Evolutionary conservation across 2,888 invertebrate genomes (phyloP), one percentile per base, ranked within the genome.

Genomic region (Priocnemis perturbator): DNA sequence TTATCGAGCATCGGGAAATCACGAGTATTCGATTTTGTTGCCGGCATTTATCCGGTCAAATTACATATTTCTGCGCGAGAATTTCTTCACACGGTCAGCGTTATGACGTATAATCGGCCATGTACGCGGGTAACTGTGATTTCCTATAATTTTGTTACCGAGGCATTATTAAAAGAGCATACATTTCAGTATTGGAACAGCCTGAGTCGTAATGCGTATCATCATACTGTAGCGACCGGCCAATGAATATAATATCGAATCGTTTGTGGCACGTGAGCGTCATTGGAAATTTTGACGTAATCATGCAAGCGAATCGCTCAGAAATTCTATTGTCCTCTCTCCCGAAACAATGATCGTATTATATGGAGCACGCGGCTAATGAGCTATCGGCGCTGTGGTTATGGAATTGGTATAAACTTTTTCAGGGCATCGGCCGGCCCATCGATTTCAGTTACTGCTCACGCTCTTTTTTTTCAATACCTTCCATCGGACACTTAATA

Each of bases 221-320:
- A 20, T 50, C 7, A n/a, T n/a, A n/a, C 20, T 20, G 17, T 20
- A 50, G 5, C n/a, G 19, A 15, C 3, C 53, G 53, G 14, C 2
- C 15, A 21, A 53, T 23, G 53, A 53, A 53, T 20, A 21, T 21
- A 26, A 57, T 37, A 57, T 37, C 44, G 37, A n/a, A n/a, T 14
- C 37, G 20, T 57, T 17, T n/a, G 57, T 17, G 15, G 37, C 44
- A 37, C 57, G 57, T 37, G 37, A 57, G 30, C 26, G 37, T 30
- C 57, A 37, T 57, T 57, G 30, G 57, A 37, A 57, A 57, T 57
- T 57, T 57, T 21, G 44, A 37, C 57, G 57, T 57, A 37, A 23
- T 55, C 55, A 23, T 21, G 26, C 44, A 57, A 57, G 23, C 21
- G 55, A n/a, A 19, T 21, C 23, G 15, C 23, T 55, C 26, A 57